Base-by-base conservation (phyloP, 1,140 invertebrate genomes). In the Apocrypta bakeri region DNA sequence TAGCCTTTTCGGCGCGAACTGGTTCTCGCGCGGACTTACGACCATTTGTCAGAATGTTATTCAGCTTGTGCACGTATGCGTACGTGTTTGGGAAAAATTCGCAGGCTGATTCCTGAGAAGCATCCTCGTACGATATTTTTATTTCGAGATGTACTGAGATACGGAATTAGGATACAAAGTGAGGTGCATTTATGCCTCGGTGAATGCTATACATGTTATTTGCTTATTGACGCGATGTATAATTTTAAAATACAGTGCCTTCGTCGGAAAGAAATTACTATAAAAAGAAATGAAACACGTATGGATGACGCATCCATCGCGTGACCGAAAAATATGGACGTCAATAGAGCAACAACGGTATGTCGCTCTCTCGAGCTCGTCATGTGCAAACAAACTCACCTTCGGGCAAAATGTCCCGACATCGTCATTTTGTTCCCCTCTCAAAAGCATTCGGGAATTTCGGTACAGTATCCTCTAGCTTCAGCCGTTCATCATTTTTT, bases 1-100 rank as follows among this genome's bases (percentile, higher is more conserved):
- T 66, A 40, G 48, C 37, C 56, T 68, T 75, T 81, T 75, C 27
- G 72, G 79, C 33, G 42, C 42, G 48, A 73, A 80, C 78, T 80
- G 48, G 78, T 73, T 80, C 37, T 80, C 78, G 71, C 42, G 56
- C 17, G 42, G 0, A 17, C 6, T 17, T 56, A 7, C 31, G 56
- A 64, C 42, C 56, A 81, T 81, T 81, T 74, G 79, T 66, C 79
- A 81, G 21, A 25, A 37, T 12, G n/a, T n/a, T n/a, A n/a, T n/a
- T 21, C 37, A 9, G 29, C 33, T 37, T 9, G 33, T 9, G 2
- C 33, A 37, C 33, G 2, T 37, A 2, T 37, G 33, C 33, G 33
- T 37, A 4, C 9, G 42, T 17, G 48, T 25, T 40, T 0, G n/a
- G 37, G 37, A 37, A 73, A 73, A 48, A 66, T 12, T 29, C 64